Percentiles rank a stretch among this genome's conserved stretches.
These are phyloP conservation scores for Clarias magur DNA, from an alignment of 2,113 vertebrate genomes.

Conservation along the genomic window DNA sequence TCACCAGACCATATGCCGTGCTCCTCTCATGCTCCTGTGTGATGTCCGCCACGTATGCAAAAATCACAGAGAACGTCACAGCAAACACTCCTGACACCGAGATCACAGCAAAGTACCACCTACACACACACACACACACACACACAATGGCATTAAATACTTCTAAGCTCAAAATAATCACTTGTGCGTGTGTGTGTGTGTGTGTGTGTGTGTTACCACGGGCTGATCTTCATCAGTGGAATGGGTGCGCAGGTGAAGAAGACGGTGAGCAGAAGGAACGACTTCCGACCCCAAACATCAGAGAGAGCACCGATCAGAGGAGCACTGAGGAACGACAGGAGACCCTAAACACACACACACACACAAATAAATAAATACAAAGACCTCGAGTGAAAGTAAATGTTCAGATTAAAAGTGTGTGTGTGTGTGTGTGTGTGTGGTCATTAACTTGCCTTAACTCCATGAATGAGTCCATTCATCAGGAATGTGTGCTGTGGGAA, in stretches of 20 bases:
- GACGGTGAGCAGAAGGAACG: constrained; percentile 92
- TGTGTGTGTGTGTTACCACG: constrained; percentile 78
- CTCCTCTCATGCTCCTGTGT: constrained; percentile 90
- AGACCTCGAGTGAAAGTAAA: too few relatives aligned
- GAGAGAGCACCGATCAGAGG: constrained; percentile 93
- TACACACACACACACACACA: constrained; percentile 53
- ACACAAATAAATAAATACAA: background rate
- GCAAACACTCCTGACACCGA: constrained; percentile 92
- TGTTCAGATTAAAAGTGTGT: background rate
- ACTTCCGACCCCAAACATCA: constrained; percentile 96
- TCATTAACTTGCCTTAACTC: constrained; percentile 81
- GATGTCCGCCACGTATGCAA: constrained; percentile 89
- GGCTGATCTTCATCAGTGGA: constrained; percentile 94
- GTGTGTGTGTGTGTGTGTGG: background rate
- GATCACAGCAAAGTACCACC: constrained; percentile 95
- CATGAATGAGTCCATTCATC: constrained; percentile 92
- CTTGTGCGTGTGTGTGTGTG: background rate
- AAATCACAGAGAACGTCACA: constrained; percentile 90
- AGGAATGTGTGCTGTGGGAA: constrained; percentile 91
- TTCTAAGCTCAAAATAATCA: background rate
- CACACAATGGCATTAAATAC: background rate
- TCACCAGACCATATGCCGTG: constrained; percentile 88
- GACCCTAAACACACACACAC: constrained; percentile 72
- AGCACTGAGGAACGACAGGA: constrained; percentile 94
- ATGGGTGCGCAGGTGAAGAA: constrained; percentile 97